Evolutionary conservation across 2,888 invertebrate species (phyloP), one percentile per base, ranked within the genome.

Genomic region (Eupelmus urozonus): DNA sequence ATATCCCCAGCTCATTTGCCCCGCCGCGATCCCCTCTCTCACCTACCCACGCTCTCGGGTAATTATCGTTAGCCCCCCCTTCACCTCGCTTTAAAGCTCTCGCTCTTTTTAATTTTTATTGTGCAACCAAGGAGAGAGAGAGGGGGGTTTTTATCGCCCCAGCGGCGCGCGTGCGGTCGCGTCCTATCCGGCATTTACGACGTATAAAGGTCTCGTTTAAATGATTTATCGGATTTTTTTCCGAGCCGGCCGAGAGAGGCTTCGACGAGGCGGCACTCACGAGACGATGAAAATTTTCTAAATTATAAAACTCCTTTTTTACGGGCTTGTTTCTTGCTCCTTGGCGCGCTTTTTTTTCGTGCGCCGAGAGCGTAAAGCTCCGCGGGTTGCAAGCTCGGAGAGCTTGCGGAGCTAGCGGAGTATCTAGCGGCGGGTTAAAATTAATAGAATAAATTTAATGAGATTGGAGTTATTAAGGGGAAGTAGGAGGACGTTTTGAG

Each of bases 101-200:
- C 67, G 29, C 9, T n/a, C 18, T 72, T 62, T 72, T 63, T 55
- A 72, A 63, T 72, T 72, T 72, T 63, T 72, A 70, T 70, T 70
- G 23, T 20, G 5, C 20, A 23, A 5, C 16, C 9, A 45, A 45
- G 16, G 45, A 63, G 16, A 20, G 25, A 51, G 40, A 53, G 29
- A 29, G 40, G 16, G 18, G 16, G 29, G 40, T 59, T 72, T 63
- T 59, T 60, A 60, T 59, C 29, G 27, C 29, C n/a, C 27, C n/a
- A 23, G n/a, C 1, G 51, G 18, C 11, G 13, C 27, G 29, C 72
- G 27, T n/a, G 25, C n/a, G 23, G 69, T 59, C 29, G 29, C 20
- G 11, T 42, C 42, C 23, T 7, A 29, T 11, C 2, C 5, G 70
- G 49, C 59, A 27, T 74, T 74, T 74, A 66, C 59, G 34, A n/a